Conservation (phyloP, 1,140 invertebrate species). For the Trachymyrmex septentrionalis region DNA sequence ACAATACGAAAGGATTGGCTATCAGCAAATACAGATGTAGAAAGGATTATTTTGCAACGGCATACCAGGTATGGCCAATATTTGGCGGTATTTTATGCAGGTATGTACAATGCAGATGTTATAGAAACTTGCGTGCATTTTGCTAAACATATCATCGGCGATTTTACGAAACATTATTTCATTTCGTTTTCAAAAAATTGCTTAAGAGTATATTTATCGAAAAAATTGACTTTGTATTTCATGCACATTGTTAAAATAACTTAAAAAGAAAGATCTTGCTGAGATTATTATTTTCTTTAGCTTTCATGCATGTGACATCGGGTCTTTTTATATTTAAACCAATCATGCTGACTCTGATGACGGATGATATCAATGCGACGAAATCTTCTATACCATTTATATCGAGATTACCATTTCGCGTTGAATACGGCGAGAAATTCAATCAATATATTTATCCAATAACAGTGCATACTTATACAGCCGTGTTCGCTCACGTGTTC, state of each 20-base stretch:
- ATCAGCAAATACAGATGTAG: background rate
- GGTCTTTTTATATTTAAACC: background rate
- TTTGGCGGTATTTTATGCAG: background rate
- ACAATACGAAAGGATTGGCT: background rate
- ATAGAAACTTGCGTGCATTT: background rate
- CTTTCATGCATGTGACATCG: background rate
- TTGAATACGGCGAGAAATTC: slow-evolving; percentile 12
- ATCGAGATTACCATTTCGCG: background rate
- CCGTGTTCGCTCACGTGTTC: background rate
- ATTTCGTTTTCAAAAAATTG: no score
- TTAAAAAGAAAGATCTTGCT: background rate
- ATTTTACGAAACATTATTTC: background rate
- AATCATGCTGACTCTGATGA: background rate
- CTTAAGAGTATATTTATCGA: background rate
- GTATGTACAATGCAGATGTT: background rate
- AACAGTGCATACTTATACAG: slow-evolving; percentile 6
- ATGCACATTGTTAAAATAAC: background rate
- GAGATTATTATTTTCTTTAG: background rate
- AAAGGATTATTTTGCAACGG: slow-evolving; percentile 5
- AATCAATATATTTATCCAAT: slow-evolving; percentile 6
- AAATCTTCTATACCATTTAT: background rate
- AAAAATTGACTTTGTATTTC: background rate
- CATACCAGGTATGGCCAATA: background rate
- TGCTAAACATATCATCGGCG: no score
- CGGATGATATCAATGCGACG: background rate